These are phyloP conservation scores for Drosophila conformis DNA, from an alignment of 2,888 invertebrate species.

Conservation along the genomic window DNA sequence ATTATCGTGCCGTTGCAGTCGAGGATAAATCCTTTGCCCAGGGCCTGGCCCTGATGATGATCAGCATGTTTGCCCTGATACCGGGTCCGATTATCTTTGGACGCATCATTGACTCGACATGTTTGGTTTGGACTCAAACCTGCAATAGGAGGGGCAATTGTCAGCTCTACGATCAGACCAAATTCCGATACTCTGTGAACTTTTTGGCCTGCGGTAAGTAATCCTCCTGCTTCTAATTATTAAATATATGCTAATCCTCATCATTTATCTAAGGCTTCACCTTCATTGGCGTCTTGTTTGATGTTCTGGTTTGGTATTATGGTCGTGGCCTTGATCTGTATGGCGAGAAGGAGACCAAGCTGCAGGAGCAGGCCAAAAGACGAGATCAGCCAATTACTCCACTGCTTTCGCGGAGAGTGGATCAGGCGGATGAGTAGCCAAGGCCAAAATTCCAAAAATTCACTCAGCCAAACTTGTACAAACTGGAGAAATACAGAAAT, in stretches of 20 bases:
- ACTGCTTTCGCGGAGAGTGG: conserved; percentile 66
- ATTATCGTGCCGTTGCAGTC: conserved; percentile 88
- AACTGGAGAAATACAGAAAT: conserved; percentile 32
- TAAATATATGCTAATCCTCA: conserved; percentile 15
- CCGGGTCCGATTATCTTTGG: conserved; percentile 90
- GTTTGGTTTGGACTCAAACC: conserved; percentile 88
- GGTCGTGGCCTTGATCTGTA: conserved; percentile 87
- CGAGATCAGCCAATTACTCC: conserved; percentile 80
- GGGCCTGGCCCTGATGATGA: conserved; percentile 87
- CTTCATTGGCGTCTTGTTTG: conserved; percentile 87
- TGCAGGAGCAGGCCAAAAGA: conserved; percentile 57
- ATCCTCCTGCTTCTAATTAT: no score
- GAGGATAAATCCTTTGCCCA: conserved; percentile 89
- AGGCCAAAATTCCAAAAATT: conserved; percentile 12
- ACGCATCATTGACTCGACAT: conserved; percentile 88
- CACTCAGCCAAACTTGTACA: conserved; percentile 59
- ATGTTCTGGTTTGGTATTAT: conserved; percentile 87
- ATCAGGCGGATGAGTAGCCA: conserved; percentile 36
- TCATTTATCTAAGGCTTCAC: conserved; percentile 85
- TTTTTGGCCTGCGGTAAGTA: conserved; percentile 86
- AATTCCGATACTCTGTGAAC: conserved; percentile 87
- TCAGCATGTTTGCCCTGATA: conserved; percentile 88
- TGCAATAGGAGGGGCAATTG: conserved; percentile 88
- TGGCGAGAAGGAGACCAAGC: conserved; percentile 83
- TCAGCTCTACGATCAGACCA: conserved; percentile 88